A percentile compares a stretch with the other conserved stretches of the same genome.
These are phyloP conservation scores for Melanotaenia duboulayi DNA, from an alignment of 2,113 vertebrate species.

Conservation along the genomic window DNA sequence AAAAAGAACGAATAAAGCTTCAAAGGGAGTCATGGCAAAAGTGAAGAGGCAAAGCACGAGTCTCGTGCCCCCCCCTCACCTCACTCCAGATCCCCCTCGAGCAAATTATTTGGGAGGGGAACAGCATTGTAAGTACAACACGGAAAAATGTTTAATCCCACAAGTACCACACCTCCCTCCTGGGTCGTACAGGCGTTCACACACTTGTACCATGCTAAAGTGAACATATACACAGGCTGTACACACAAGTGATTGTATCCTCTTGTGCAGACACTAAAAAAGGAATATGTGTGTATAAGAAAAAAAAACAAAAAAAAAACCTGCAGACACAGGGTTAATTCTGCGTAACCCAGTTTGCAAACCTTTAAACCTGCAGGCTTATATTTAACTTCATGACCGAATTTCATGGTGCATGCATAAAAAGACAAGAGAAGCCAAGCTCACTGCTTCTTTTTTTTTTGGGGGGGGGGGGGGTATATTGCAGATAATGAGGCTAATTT, in stretches of 20 bases:
- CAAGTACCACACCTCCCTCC: conserved; percentile 49
- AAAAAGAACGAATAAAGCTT: conserved; percentile 34
- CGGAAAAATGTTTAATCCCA: conserved; percentile 66
- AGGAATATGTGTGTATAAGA: conserved; percentile 14
- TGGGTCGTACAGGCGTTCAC: conserved; percentile 31
- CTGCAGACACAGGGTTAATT: not conserved
- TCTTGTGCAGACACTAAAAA: conserved; percentile 39
- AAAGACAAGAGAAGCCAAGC: not conserved
- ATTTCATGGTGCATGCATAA: not conserved
- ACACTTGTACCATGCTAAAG: conserved; percentile 52
- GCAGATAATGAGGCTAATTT: not conserved
- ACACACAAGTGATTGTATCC: conserved; percentile 35
- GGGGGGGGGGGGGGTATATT: not conserved
- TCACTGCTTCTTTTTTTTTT: not conserved
- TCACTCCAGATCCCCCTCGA: not conserved
- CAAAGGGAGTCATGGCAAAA: conserved; percentile 36
- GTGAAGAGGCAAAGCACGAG: conserved; percentile 30
- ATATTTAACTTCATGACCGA: not conserved
- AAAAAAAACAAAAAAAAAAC: conserved; percentile 11
- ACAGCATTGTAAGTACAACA: conserved; percentile 56
- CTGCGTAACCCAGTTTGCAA: not conserved
- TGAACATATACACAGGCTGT: conserved; percentile 48
- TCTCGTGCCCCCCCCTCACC: not conserved
- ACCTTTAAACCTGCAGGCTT: not conserved
- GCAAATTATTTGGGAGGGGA: conserved; percentile 46